Conservation (phyloP, 2,113 vertebrate species). For the Python bivittatus region DNA sequence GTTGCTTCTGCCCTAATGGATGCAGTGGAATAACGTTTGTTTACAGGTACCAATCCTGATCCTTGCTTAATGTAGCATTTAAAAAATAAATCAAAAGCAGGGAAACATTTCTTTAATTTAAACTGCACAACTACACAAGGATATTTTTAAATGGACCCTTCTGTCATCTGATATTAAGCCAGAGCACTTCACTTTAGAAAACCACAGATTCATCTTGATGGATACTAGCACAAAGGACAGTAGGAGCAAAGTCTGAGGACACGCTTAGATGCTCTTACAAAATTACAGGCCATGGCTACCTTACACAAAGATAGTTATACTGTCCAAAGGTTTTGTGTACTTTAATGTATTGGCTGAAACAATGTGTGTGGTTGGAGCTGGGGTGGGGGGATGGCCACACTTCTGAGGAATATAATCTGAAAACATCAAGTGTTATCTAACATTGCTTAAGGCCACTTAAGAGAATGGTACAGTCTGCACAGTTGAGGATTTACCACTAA, state of each 20-base stretch:
- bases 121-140: slow-evolving; percentile 81
- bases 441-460: slow-evolving; percentile 58
- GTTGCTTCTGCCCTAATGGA: slow-evolving; percentile 73
- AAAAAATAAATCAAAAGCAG: slow-evolving; percentile 66
- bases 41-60: slow-evolving; percentile 87
- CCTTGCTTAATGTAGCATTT: slow-evolving; percentile 86
- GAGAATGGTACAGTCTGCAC: slow-evolving; percentile 54
- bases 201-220: slow-evolving; percentile 71
- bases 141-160: slow-evolving; percentile 72
- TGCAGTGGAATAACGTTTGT: slow-evolving; percentile 80
- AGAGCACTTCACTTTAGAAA: slow-evolving; percentile 84
- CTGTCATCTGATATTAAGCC: slow-evolving; percentile 75
- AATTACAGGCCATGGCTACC: slow-evolving; percentile 72
- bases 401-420: slow-evolving; percentile 56
- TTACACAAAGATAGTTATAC: slow-evolving; percentile 61
- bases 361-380: slow-evolving; percentile 32
- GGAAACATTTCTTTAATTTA: slow-evolving; percentile 76
- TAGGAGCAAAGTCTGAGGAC: slow-evolving; percentile 61
- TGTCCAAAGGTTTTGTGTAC: slow-evolving; percentile 68
- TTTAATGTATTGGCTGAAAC: slow-evolving; percentile 57
- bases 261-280: slow-evolving; percentile 59
- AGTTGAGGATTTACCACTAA: slow-evolving; percentile 66
- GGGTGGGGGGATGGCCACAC: slow-evolving; percentile 61
- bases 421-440: slow-evolving; percentile 48
- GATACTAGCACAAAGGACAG: slow-evolving; percentile 75